These are phyloP conservation scores for Ursus arctos DNA, from an alignment of 2,113 vertebrate species.

Conservation along the genomic window DNA sequence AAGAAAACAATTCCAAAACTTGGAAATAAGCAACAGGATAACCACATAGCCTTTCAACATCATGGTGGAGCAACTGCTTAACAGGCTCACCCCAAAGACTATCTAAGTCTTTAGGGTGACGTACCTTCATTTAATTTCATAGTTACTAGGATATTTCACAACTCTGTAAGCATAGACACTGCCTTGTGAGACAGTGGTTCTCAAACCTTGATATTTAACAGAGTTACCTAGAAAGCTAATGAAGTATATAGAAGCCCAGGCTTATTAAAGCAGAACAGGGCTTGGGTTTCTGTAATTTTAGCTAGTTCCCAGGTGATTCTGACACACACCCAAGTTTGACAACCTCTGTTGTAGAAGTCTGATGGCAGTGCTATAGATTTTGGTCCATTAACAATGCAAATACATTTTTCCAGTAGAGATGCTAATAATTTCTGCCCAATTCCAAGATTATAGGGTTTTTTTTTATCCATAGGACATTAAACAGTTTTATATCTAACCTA, in stretches of 20 bases:
- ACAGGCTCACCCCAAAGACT: background rate
- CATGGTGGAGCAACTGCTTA: background rate
- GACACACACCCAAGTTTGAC: background rate
- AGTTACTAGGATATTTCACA: background rate
- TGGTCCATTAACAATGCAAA: background rate
- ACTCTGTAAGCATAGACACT: background rate
- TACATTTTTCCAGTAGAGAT: background rate
- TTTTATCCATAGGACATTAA: background rate
- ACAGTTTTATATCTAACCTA: background rate
- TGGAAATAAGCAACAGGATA: background rate
- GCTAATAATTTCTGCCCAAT: background rate
- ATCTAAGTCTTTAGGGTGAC: background rate
- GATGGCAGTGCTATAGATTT: background rate
- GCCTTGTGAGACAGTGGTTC: background rate
- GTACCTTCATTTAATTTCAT: background rate
- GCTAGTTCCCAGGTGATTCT: background rate
- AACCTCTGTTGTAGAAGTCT: background rate
- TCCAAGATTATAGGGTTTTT: background rate
- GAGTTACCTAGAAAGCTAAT: background rate
- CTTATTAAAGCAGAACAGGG: background rate
- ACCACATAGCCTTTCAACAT: background rate
- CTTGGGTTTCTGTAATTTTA: background rate
- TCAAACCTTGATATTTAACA: background rate
- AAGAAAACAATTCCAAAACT: background rate
- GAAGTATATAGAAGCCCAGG: background rate